phyloP scores from a whole-genome alignment of 2,888 invertebrate species.

The Zeuzera pyrina region DNA sequence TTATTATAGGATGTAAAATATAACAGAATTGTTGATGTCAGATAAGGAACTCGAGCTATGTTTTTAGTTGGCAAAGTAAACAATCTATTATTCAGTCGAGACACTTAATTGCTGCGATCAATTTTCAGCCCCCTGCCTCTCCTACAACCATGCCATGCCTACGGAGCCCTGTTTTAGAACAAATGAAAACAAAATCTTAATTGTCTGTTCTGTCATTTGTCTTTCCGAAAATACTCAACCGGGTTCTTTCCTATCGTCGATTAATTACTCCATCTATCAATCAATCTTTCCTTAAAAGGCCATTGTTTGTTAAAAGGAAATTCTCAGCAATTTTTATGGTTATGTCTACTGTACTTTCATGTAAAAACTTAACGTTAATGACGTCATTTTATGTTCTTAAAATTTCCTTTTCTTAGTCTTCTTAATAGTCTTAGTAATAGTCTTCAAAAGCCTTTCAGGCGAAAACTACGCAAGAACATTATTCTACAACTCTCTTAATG shows the following conservation, averaged over 20 bases:
- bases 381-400: too few relatives aligned
- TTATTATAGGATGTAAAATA: too few relatives aligned
- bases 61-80: constrained; percentile 10
- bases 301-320: neutral
- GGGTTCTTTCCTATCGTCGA: neutral
- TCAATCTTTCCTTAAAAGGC: neutral
- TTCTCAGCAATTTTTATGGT: too few relatives aligned
- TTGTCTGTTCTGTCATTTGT: constrained; percentile 17
- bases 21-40: too few relatives aligned
- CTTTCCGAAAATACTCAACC: constrained; percentile 14
- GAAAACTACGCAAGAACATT: too few relatives aligned
- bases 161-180: constrained; percentile 7
- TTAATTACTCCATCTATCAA: neutral
- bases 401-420: too few relatives aligned
- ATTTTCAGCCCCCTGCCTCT: constrained; percentile 16
- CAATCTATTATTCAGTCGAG: constrained; percentile 22
- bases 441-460: too few relatives aligned
- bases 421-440: too few relatives aligned
- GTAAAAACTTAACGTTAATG: too few relatives aligned
- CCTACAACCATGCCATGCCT: constrained; percentile 14
- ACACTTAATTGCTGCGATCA: constrained; percentile 25
- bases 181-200: neutral
- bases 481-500: too few relatives aligned
- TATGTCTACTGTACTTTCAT: too few relatives aligned
- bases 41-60: neutral